Base-by-base conservation (phyloP, 2,888 invertebrate species). In the Acanthococcus lagerstroemiae region DNA sequence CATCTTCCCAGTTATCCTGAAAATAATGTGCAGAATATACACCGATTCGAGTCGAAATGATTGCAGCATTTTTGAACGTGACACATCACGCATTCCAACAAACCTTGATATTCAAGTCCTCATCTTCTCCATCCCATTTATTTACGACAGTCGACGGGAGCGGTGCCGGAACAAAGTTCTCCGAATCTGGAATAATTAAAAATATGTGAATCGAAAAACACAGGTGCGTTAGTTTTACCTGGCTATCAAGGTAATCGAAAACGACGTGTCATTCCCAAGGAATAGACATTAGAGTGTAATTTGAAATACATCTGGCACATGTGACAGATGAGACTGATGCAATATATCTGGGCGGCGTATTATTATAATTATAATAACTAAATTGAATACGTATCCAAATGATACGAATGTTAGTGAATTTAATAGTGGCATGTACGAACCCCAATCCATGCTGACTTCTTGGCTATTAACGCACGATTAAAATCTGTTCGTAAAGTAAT, bases 1-100 rank as follows among this genome's bases (percentile, higher is more conserved):
- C 90, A 78, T 92, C 92, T 76, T 95, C 94, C 95, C 95, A 95
- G 77, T 87, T 91, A 74, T 94, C 94, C 93, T 94, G 77, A 12
- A 72, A 71, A 52, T 61, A 67, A 21, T 22, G 27, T 17, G 46
- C 26, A 44, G 22, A 54, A 21, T 37, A 55, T 17, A 24, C 19
- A 26, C 55, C 12, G n/a, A 4, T 45, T 27, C n/a, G 17, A 22
- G 15, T 37, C n/a, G 37, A 58, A 54, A 17, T 2, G 50, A n/a
- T 44, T 24, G 24, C 9, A 56, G 12, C 4, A n/a, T 17, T 22
- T 19, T 27, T 17, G 12, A 19, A 19, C 12, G 50, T 21, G 9
- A 37, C 37, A 25, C 4, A 48, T 48, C 25, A 15, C 22, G 25
- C 9, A 55, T n/a, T n/a, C n/a, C n/a, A 60, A 74, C 74, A 70